Evolutionary conservation across 2,797 vertebrate species (phyloP).

Genomic region (Premnoplex brunnescens): DNA sequence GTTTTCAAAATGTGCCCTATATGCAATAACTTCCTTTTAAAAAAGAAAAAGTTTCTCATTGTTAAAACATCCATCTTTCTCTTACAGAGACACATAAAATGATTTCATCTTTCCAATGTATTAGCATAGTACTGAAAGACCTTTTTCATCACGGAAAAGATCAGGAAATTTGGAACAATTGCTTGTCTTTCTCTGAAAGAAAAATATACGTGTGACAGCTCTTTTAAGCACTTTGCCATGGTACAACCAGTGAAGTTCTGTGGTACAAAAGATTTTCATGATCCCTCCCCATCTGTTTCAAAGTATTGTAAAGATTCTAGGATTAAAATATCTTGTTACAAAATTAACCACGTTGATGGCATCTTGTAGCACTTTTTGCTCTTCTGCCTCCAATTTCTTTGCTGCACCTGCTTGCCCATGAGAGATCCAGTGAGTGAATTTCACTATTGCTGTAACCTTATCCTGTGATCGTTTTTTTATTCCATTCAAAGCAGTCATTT

Average conservation of each 20-base stretch:
- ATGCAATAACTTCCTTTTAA: not conserved
- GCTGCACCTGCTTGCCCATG: not conserved
- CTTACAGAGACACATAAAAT: not conserved
- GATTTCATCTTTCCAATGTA: not conserved
- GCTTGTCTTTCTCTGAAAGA: not conserved
- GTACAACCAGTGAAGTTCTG: not conserved
- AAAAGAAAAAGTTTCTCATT: not conserved
- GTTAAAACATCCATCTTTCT: not conserved
- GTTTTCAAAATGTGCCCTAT: not conserved
- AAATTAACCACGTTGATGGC: not conserved
- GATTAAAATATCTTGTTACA: not conserved
- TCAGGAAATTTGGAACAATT: not conserved
- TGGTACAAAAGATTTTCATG: not conserved
- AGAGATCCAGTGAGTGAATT: not conserved
- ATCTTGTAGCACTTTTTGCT: not conserved
- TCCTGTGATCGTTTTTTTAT: not conserved
- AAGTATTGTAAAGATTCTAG: not conserved
- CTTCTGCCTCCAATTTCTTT: not conserved
- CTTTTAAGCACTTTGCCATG: not conserved
- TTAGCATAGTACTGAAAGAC: not conserved
- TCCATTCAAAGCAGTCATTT: not conserved
- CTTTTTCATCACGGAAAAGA: not conserved
- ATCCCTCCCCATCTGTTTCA: not conserved
- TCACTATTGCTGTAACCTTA: not conserved
- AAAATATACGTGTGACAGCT: not conserved